Conservation (phyloP, 2,113 vertebrate species). For the Amphiprion percula region DNA sequence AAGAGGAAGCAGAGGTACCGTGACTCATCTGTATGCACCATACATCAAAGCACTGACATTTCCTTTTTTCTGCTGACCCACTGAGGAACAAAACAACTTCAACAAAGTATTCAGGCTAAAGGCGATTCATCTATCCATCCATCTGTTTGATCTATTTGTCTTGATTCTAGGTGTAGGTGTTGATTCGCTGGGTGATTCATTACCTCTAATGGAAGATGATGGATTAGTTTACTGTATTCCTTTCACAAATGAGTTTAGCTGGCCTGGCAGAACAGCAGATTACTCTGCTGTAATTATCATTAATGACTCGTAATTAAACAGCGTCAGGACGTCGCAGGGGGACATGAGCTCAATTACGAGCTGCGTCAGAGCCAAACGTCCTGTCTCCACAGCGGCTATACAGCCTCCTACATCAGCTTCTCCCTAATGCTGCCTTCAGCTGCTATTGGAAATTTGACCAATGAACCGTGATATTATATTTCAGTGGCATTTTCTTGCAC, state of each 20-base stretch:
- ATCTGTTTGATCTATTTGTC: not conserved
- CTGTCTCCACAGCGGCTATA: not conserved
- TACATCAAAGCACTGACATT: not conserved
- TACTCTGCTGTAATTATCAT: slow-evolving; percentile 52
- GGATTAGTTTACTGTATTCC: not conserved
- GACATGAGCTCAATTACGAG: slow-evolving; percentile 44
- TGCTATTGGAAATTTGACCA: slow-evolving; percentile 1
- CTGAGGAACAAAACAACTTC: not conserved
- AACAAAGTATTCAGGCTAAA: not conserved
- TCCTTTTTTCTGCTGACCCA: not conserved
- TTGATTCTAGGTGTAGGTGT: not conserved
- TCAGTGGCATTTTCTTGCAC: not conserved
- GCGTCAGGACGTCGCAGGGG: slow-evolving; percentile 32
- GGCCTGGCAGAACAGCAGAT: not conserved
- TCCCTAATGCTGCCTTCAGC: slow-evolving; percentile 23
- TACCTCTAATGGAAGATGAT: slow-evolving; percentile 1
- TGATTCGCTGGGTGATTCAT: not conserved
- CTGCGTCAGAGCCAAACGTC: slow-evolving; percentile 13
- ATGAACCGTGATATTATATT: not conserved
- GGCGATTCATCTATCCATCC: no score
- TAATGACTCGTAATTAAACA: slow-evolving; percentile 55
- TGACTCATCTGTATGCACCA: not conserved
- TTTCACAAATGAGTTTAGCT: slow-evolving; percentile 23
- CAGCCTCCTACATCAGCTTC: slow-evolving; percentile 21
- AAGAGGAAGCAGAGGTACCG: not conserved